Conservation (phyloP, 2,797 vertebrate species). For the Liparis tanakae region DNA sequence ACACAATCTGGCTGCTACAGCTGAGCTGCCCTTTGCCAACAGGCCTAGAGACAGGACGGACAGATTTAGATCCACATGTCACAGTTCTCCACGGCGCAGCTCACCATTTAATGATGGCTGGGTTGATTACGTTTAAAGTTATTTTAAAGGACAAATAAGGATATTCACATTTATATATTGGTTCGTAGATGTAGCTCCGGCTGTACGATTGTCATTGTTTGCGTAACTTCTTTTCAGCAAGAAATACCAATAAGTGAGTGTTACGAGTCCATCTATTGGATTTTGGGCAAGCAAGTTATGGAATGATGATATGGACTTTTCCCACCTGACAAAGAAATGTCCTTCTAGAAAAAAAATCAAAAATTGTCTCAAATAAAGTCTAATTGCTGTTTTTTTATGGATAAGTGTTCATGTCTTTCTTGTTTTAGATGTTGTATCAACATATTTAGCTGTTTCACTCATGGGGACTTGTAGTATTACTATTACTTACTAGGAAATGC, state of each 20-base stretch:
- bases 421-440: too few relatives aligned
- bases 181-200: slow-evolving; percentile 1
- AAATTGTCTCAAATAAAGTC: too few relatives aligned
- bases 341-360: too few relatives aligned
- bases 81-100: slow-evolving; percentile 49
- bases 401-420: too few relatives aligned
- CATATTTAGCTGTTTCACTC: too few relatives aligned
- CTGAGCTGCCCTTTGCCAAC: slow-evolving; percentile 83
- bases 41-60: slow-evolving; percentile 74
- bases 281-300: too few relatives aligned
- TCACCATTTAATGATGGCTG: slow-evolving; percentile 33
- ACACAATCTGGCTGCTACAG: slow-evolving; percentile 80
- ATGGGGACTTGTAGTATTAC: too few relatives aligned
- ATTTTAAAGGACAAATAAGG: background rate
- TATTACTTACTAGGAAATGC: too few relatives aligned
- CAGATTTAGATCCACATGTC: slow-evolving; percentile 78
- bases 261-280: slow-evolving; percentile 16
- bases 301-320: too few relatives aligned
- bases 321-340: too few relatives aligned
- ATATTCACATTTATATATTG: background rate
- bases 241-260: slow-evolving; percentile 29
- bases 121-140: slow-evolving; percentile 2
- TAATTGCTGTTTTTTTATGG: too few relatives aligned
- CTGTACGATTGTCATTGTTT: slow-evolving; percentile 20
- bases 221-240: slow-evolving; percentile 16